Evolutionary conservation across 2,113 vertebrate genomes (phyloP).

Genomic region (Aptenodytes patagonicus): DNA sequence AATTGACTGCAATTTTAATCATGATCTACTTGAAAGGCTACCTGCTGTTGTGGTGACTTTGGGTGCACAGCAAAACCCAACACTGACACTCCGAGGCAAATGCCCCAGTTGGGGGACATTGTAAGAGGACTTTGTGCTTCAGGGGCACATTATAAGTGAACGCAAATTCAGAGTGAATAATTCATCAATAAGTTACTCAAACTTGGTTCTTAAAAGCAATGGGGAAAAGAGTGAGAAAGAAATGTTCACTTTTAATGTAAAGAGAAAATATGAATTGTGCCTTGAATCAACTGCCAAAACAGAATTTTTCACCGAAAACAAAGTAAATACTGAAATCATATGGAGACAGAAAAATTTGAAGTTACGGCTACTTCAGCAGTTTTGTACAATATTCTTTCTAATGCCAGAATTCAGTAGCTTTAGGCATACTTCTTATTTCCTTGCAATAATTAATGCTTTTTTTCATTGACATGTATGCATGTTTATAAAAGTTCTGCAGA

Average conservation of each 20-base stretch:
- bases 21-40: constrained; percentile 70
- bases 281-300: neutral
- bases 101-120: neutral
- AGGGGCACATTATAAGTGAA: neutral
- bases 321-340: neutral
- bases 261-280: neutral
- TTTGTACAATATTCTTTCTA: neutral
- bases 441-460: constrained; percentile 9
- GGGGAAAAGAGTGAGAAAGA: neutral
- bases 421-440: neutral
- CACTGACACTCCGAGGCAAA: constrained; percentile 14
- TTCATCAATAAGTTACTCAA: neutral
- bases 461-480: neutral
- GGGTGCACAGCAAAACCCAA: constrained; percentile 46
- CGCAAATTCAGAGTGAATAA: neutral
- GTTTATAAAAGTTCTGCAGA: constrained; percentile 19
- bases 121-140: neutral
- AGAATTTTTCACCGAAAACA: neutral
- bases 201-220: neutral
- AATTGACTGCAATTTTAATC: constrained; percentile 79
- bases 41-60: constrained; percentile 73
- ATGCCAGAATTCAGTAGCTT: constrained; percentile 6
- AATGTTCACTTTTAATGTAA: neutral
- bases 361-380: neutral
- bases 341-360: neutral